Conservation (phyloP, 2,888 invertebrate species). For the Teinopalpus imperialis region DNA sequence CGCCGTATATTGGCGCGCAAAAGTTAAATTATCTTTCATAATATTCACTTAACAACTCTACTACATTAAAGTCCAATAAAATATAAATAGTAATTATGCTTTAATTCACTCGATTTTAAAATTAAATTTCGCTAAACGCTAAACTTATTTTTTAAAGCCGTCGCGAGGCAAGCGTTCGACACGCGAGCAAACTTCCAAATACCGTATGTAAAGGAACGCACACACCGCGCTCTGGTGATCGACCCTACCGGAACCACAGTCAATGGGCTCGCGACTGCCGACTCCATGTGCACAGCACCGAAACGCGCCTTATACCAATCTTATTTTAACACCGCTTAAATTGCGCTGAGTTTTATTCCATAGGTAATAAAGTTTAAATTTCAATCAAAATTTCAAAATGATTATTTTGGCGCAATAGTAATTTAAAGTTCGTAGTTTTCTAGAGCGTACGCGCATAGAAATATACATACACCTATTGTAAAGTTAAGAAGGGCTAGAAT, state of each 20-base stretch:
- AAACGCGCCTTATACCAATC: slow-evolving; percentile 58
- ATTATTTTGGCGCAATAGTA: slow-evolving; percentile 32
- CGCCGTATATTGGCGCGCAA: slow-evolving; percentile 37
- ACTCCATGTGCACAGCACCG: slow-evolving; percentile 76
- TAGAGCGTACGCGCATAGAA: slow-evolving; percentile 73
- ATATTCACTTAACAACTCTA: slow-evolving; percentile 32
- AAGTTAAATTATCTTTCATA: slow-evolving; percentile 37
- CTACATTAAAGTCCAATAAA: slow-evolving; percentile 17
- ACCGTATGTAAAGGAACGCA: slow-evolving; percentile 57
- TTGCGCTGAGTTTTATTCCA: slow-evolving; percentile 17
- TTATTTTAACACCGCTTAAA: slow-evolving; percentile 33
- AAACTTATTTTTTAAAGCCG: slow-evolving; percentile 40
- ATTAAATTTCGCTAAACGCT: slow-evolving; percentile 13
- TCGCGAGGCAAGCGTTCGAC: slow-evolving; percentile 54
- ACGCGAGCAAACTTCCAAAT: slow-evolving; percentile 46
- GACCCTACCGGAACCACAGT: slow-evolving; percentile 82
- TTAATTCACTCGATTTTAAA: slow-evolving; percentile 9
- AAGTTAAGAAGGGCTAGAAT: slow-evolving; percentile 57
- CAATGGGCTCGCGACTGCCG: slow-evolving; percentile 75
- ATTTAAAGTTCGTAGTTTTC: slow-evolving; percentile 67
- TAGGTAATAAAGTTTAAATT: slow-evolving; percentile 11
- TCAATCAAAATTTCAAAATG: slow-evolving; percentile 36
- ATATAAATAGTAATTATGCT: slow-evolving; percentile 6
- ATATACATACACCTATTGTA: slow-evolving; percentile 63
- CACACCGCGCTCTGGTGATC: slow-evolving; percentile 67